Conservation (phyloP, 2,888 invertebrate genomes). For the Archaeoteleia sp. region DNA sequence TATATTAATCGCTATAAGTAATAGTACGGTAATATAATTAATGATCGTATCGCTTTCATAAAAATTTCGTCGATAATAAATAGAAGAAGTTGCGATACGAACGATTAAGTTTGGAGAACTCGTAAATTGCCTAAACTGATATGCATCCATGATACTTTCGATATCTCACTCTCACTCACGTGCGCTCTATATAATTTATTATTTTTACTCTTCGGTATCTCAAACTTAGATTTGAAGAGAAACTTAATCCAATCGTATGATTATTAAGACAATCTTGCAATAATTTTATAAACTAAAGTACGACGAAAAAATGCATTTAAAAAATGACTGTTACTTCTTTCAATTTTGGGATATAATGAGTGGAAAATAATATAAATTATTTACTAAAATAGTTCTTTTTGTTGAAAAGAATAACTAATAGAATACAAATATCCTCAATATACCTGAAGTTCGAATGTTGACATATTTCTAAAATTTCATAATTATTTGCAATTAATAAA, state of each 20-base stretch:
- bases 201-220: slow-evolving; percentile 21
- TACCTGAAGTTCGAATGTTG: too few species aligned
- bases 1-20: background rate
- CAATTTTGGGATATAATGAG: too few species aligned
- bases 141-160: slow-evolving; percentile 40
- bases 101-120: slow-evolving; percentile 32
- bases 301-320: too few species aligned
- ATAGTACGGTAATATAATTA: background rate
- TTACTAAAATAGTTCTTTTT: too few species aligned
- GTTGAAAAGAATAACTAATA: too few species aligned
- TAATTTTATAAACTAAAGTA: too few species aligned
- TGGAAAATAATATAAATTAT: too few species aligned
- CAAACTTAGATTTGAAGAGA: slow-evolving; percentile 37
- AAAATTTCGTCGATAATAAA: slow-evolving; percentile 7
- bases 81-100: slow-evolving; percentile 15
- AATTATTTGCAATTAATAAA: slow-evolving; percentile 1
- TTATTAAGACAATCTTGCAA: too few species aligned
- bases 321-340: too few species aligned
- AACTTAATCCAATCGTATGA: too few species aligned
- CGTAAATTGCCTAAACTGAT: slow-evolving; percentile 34
- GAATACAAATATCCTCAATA: too few species aligned
- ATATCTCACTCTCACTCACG: slow-evolving; percentile 51
- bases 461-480: too few species aligned
- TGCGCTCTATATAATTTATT: slow-evolving; percentile 49
- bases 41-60: background rate